Percentiles rank a stretch among this genome's conserved stretches.
Evolutionary conservation across 2,113 vertebrate genomes (phyloP).

Genomic region (Gobius niger): DNA sequence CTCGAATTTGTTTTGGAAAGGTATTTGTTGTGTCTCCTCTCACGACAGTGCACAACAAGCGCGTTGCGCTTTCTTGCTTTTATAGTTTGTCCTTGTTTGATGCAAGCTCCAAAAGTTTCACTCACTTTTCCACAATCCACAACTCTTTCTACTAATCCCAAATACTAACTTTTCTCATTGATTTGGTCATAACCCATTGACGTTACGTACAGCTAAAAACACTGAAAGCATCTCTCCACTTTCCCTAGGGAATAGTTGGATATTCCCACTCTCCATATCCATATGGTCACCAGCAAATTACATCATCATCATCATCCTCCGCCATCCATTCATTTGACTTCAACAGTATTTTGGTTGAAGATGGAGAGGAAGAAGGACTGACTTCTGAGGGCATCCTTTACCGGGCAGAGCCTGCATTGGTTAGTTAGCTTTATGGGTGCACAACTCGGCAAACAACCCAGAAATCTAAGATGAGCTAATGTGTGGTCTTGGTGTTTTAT

Average conservation of each 20-base stretch:
- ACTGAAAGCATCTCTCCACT: slow-evolving; percentile 72
- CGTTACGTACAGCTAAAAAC: slow-evolving; percentile 39
- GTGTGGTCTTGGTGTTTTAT: slow-evolving; percentile 18
- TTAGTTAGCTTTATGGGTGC: slow-evolving; percentile 74
- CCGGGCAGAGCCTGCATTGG: slow-evolving; percentile 92
- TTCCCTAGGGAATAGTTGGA: slow-evolving; percentile 67
- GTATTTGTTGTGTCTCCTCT: slow-evolving; percentile 46
- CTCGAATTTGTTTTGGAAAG: slow-evolving; percentile 51
- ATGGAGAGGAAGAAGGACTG: slow-evolving; percentile 80
- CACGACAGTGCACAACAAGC: slow-evolving; percentile 53
- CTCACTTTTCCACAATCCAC: slow-evolving; percentile 11
- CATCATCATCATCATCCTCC: slow-evolving; percentile 86
- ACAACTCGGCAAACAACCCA: slow-evolving; percentile 37
- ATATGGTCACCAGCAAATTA: slow-evolving; percentile 88
- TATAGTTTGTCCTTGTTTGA: slow-evolving; percentile 7
- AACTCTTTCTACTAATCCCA: slow-evolving; percentile 47
- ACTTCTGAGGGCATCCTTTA: slow-evolving; percentile 83
- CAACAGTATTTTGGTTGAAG: slow-evolving; percentile 77
- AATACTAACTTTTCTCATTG: slow-evolving; percentile 50
- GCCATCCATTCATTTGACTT: slow-evolving; percentile 85
- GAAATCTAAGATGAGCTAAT: slow-evolving; percentile 4
- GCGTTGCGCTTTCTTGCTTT: slow-evolving; percentile 42
- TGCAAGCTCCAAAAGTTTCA: neutral
- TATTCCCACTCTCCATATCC: slow-evolving; percentile 85
- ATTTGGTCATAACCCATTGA: slow-evolving; percentile 20